Percentiles rank a stretch among this genome's conserved stretches.
Conservation (phyloP, 2,888 invertebrate genomes). For the Netelia melanura region DNA sequence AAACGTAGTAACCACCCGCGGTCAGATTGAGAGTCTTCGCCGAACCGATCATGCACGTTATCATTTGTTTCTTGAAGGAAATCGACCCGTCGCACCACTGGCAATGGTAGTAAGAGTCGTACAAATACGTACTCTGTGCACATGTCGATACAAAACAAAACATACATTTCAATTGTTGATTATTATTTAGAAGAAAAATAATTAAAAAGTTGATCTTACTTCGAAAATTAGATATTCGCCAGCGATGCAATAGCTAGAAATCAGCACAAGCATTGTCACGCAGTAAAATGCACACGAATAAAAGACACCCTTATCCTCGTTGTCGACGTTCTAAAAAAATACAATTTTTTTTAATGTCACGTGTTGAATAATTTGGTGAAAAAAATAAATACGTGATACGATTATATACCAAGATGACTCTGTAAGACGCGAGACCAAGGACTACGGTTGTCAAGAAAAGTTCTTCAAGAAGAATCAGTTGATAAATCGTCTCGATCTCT, state of each 20-base stretch:
- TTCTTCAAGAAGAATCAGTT: background rate
- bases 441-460: background rate
- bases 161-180: background rate
- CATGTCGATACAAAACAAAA: background rate
- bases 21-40: conserved; percentile 46
- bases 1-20: conserved; percentile 51
- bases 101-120: conserved; percentile 46
- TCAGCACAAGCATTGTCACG: background rate
- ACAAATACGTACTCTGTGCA: conserved; percentile 39
- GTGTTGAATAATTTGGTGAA: background rate
- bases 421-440: background rate
- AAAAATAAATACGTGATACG: background rate
- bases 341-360: background rate
- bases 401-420: conserved; percentile 1
- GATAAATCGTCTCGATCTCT: background rate
- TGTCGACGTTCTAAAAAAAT: background rate
- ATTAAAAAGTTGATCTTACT: background rate
- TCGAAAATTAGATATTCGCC: conserved; percentile 11
- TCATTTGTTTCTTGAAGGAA: conserved; percentile 48
- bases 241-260: background rate
- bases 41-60: conserved; percentile 55
- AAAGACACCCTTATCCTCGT: background rate
- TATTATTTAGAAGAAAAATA: background rate
- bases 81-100: conserved; percentile 44
- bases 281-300: background rate